A percentile compares a stretch with the other conserved stretches of the same genome.
These are phyloP conservation scores for Eira barbara DNA, from an alignment of 2,113 vertebrate genomes.

Conservation along the genomic window DNA sequence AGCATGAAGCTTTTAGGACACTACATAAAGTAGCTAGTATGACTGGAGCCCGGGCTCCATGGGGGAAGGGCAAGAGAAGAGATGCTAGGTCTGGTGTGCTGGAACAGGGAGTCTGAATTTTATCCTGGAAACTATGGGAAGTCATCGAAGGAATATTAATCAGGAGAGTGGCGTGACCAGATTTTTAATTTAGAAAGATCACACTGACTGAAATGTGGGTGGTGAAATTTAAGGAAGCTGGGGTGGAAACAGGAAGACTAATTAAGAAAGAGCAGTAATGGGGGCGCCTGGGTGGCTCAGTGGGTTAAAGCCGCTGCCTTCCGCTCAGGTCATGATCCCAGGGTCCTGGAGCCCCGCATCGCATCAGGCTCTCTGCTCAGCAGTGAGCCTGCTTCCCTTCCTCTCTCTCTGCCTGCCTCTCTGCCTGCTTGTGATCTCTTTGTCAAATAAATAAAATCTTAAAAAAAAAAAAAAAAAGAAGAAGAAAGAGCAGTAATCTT, in stretches of 20 bases:
- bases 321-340: too few relatives aligned
- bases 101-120: background rate
- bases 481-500: background rate
- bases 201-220: background rate
- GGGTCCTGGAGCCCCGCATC: too few relatives aligned
- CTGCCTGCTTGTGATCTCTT: too few relatives aligned
- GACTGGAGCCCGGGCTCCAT: background rate
- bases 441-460: too few relatives aligned
- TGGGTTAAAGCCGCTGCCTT: too few relatives aligned
- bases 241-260: background rate
- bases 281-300: too few relatives aligned
- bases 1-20: background rate
- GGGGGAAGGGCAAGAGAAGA: background rate
- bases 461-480: too few relatives aligned
- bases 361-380: too few relatives aligned
- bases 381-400: too few relatives aligned
- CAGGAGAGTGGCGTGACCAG: background rate
- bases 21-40: background rate
- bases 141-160: conserved; percentile 20
- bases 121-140: conserved; percentile 19
- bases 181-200: conserved; percentile 46
- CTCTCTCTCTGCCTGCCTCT: too few relatives aligned
- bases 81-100: background rate
- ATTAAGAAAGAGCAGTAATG: background rate
- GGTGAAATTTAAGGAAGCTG: background rate